Conservation (phyloP, 2,113 vertebrate genomes). For the Gasterosteus nipponicus region DNA sequence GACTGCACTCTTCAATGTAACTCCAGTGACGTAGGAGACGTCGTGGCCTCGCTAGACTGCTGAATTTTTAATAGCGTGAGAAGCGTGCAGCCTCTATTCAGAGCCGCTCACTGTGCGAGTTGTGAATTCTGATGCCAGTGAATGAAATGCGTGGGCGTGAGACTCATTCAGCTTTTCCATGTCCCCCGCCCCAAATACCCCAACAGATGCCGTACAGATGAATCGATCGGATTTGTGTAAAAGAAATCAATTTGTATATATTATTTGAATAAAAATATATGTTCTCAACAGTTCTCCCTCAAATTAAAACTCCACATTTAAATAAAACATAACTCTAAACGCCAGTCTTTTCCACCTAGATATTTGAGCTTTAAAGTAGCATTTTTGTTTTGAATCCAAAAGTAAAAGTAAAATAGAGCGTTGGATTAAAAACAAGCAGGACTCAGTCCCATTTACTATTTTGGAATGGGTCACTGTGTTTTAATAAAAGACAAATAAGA, state of each 20-base stretch:
- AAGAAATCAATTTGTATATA: constrained; percentile 14
- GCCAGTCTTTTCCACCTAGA: background rate
- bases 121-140: constrained; percentile 83
- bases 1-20: constrained; percentile 82
- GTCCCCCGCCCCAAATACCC: constrained; percentile 65
- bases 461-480: background rate
- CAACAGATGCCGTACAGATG: constrained; percentile 56
- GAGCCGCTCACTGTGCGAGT: constrained; percentile 77
- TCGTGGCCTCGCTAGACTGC: constrained; percentile 81
- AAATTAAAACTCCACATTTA: constrained; percentile 13
- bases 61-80: constrained; percentile 85
- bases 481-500: background rate
- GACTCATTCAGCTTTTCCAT: constrained; percentile 80
- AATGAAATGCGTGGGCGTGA: constrained; percentile 82
- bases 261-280: background rate
- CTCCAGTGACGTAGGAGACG: constrained; percentile 81
- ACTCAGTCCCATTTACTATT: background rate
- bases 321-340: constrained; percentile 1
- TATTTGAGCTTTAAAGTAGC: background rate
- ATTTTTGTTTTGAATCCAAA: background rate
- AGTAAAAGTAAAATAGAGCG: constrained; percentile 7
- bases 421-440: constrained; percentile 10
- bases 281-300: background rate
- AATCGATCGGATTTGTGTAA: constrained; percentile 26
- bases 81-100: constrained; percentile 75